A percentile compares a stretch with the other conserved stretches of the same genome.
phyloP scores from a whole-genome alignment of 2,888 invertebrate species.

The Nomada flava region DNA sequence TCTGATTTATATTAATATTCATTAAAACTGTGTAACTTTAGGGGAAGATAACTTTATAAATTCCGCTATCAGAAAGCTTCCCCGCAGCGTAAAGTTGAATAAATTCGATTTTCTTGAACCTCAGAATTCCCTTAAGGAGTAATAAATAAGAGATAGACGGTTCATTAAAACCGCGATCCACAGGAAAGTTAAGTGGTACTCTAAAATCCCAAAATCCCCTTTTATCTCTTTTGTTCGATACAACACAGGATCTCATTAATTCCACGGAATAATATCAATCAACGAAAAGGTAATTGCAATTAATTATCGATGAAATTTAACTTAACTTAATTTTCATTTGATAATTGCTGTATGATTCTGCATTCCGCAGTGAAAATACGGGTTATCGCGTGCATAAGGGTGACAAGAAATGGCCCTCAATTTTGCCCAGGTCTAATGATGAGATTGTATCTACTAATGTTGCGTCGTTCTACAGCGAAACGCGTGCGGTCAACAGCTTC shows the following conservation, averaged over 20 bases:
- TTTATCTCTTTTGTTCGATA: neutral
- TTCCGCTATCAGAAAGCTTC: neutral
- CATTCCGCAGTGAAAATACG: no score
- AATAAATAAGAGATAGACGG: slow-evolving; percentile 10
- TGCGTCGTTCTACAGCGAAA: slow-evolving; percentile 37
- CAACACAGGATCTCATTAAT: neutral
- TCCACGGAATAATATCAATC: neutral
- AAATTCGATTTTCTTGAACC: neutral
- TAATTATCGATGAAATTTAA: neutral
- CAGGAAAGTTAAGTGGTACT: neutral
- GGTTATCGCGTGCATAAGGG: neutral
- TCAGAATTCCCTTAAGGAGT: neutral
- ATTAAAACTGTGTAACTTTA: neutral
- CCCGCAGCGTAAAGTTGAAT: neutral
- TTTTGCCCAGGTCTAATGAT: slow-evolving; percentile 39
- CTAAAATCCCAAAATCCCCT: neutral
- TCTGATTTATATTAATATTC: neutral
- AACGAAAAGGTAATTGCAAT: no score
- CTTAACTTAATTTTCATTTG: neutral
- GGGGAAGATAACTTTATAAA: neutral
- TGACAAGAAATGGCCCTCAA: slow-evolving; percentile 32
- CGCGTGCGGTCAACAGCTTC: slow-evolving; percentile 57
- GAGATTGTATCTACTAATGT: slow-evolving; percentile 43
- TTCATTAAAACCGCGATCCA: neutral
- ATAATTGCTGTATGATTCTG: neutral